Base-by-base conservation (phyloP, 92 coral and sea anemone species). In the Montipora capitata region DNA sequence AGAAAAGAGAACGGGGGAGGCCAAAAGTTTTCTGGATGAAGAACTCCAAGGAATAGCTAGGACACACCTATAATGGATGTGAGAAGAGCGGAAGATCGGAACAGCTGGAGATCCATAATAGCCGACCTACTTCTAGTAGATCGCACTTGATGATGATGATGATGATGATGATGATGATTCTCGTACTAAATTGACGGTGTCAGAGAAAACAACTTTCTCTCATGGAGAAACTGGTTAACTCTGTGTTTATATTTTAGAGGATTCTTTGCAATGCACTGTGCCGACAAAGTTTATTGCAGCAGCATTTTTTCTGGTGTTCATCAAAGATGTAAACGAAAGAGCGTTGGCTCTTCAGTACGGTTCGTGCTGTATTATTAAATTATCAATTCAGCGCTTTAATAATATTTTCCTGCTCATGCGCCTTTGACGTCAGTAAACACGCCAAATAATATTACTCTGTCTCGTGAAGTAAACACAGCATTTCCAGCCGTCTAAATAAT, bases 271-370 rank as follows among this genome's bases (percentile, higher is more conserved):
- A 27, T 27, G 35, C 35, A 27, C 35, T 42, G 40, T 81, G 39
- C 52, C 40, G 66, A 81, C 68, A 81, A 40, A 35, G 40, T 54
- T 68, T 68, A 81, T 81, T 81, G 17, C 68, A 69, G 65, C 85
- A 54, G 85, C 85, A 69, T 41, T 51, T 68, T 40, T 8, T 14
- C 5, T 81, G 52, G 17, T 58, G 72, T 67, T 80, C 40, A 35
- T 68, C 8, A 13, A 39, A 66, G 44, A 67, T 65, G 15, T 65
- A 9, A 40, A 80, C 27, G 65, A 45, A 43, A 40, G 27, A 17
- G 45, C 5, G 38, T 43, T 6, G 27, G 1, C 35, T 1, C 35
- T 27, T 27, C 48, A 81, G 27, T n/a, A 68, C 68, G 77, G 48
- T n/a, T 51, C 14, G 10, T 16, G 52, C 56, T 81, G 35, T 27